Evolutionary conservation across 2,888 invertebrate species (phyloP).

Genomic region (Volucella inanis): DNA sequence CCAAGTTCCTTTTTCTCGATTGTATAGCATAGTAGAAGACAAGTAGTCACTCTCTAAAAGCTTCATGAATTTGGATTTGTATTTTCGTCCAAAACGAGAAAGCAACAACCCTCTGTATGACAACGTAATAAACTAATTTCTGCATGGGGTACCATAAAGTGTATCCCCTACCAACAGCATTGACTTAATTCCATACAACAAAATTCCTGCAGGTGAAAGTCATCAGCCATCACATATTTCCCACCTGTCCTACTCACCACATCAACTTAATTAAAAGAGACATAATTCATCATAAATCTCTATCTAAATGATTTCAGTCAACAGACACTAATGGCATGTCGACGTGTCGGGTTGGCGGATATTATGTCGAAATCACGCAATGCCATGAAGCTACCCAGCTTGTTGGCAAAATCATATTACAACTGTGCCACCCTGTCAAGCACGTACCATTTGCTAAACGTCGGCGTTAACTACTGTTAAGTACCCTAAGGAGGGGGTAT

Average conservation of each 20-base stretch:
- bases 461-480: slow-evolving; percentile 9
- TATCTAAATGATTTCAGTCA: slow-evolving; percentile 68
- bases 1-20: no score
- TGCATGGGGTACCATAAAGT: no score
- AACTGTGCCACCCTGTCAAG: slow-evolving; percentile 19
- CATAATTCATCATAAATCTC: slow-evolving; percentile 66
- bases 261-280: slow-evolving; percentile 71
- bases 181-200: no score
- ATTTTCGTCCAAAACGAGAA: no score
- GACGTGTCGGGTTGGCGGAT: slow-evolving; percentile 59
- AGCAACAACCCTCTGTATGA: no score
- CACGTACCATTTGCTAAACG: slow-evolving; percentile 33
- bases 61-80: no score
- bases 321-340: slow-evolving; percentile 73
- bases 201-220: no score
- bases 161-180: no score
- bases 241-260: slow-evolving; percentile 19
- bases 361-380: slow-evolving; percentile 57
- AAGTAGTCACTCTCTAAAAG: no score
- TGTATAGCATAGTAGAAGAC: no score
- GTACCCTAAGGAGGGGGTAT: not conserved
- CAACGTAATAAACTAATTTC: no score
- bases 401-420: slow-evolving; percentile 39
- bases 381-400: slow-evolving; percentile 9
- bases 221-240: not conserved